Evolutionary conservation across 2,888 invertebrate species (phyloP), one percentile per base, ranked within the genome.

Genomic region (Cryptus armator): DNA sequence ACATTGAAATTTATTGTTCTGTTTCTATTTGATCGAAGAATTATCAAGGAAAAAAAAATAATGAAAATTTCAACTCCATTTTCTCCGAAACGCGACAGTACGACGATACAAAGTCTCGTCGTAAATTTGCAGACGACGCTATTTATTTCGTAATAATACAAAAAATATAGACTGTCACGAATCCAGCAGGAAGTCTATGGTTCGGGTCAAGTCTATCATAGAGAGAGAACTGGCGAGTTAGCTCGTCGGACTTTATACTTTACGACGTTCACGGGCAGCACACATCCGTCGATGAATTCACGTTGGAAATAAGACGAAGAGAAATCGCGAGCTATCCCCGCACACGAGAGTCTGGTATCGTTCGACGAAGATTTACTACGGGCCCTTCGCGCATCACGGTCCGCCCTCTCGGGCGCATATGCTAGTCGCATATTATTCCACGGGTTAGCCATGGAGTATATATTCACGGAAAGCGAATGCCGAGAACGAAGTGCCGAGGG

Each of bases 321-420:
- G 71, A 56, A 90, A 90, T 88, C 85, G 79, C 89, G 87, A 89
- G 88, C 87, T 87, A 56, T 66, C 59, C 56, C 72, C 68, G 68
- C 81, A 44, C 72, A 37, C 37, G 37, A 37, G 84, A 78, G 76
- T 77, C 86, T 71, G 85, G 87, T 62, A 86, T 86, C 87, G 75
- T 64, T 86, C 76, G 81, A 82, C 77, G 72, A 86, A 91, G 91
- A 90, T 91, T 91, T 91, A 91, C 91, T 88, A 88, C 89, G 89
- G 53, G 87, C 89, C 86, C 89, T 89, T 88, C 78, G 87, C 79
- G 84, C 79, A 85, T 85, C 85, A 82, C 84, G 84, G 81, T 81
- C 85, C 82, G 82, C 85, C 85, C 85, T 81, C 82, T 44, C 56
- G 62, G 84, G 70, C 66, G 66, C 70, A 71, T 46, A 71, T 14